These are phyloP conservation scores for Ostrea edulis DNA, from an alignment of 1,140 invertebrate species.

Conservation along the genomic window DNA sequence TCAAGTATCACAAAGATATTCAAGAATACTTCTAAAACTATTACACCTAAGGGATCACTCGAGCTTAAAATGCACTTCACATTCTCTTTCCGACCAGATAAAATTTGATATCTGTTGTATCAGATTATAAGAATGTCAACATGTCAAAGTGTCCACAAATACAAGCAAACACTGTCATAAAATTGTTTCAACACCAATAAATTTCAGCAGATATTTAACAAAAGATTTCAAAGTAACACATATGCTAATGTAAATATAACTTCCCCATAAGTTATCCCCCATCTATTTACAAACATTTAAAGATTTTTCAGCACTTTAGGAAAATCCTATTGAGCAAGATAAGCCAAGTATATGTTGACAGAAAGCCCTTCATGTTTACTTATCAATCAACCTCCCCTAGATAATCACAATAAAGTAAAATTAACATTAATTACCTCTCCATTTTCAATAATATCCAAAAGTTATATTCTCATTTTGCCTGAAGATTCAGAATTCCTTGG, in stretches of 20 bases:
- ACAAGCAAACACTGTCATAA: constrained; percentile 5
- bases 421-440: not conserved
- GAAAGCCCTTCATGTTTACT: not conserved
- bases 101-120: not conserved
- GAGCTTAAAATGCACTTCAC: constrained; percentile 11
- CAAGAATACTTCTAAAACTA: not conserved
- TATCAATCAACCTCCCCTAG: not conserved
- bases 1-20: not conserved
- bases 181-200: constrained; percentile 21
- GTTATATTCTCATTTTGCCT: not conserved
- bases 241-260: not conserved
- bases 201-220: not conserved
- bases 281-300: not conserved
- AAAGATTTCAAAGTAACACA: not conserved
- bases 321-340: not conserved
- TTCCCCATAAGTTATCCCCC: not conserved
- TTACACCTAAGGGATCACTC: not conserved
- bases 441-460: constrained; percentile 4
- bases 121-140: constrained; percentile 28
- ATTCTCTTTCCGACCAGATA: not conserved
- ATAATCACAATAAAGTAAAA: not conserved
- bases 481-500: not conserved
- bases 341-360: not conserved
- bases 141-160: not conserved
- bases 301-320: not conserved